A percentile compares a stretch with the other conserved stretches of the same genome.
Evolutionary conservation across 2,888 invertebrate species (phyloP).

Genomic region (Pristionchus entomophagus): DNA sequence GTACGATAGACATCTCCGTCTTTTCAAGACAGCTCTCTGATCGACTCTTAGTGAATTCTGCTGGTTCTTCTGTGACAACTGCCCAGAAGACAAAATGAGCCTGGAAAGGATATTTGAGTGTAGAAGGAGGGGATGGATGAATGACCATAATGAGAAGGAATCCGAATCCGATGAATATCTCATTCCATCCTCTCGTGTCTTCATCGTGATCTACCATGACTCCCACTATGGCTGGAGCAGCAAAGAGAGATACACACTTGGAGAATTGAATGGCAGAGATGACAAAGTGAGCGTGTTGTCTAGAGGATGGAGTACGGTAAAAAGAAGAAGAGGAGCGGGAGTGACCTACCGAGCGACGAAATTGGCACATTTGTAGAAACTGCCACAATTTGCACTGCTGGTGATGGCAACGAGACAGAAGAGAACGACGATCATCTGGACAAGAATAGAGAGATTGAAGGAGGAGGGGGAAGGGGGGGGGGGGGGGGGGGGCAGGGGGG

Average conservation of each 20-base stretch:
- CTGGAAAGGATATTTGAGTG: too few relatives aligned
- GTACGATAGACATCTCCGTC: too few relatives aligned
- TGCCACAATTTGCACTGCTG: slow-evolving; percentile 45
- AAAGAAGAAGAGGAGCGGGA: neutral
- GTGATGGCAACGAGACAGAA: slow-evolving; percentile 39
- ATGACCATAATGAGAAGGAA: slow-evolving; percentile 29
- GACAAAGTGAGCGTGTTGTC: slow-evolving; percentile 48
- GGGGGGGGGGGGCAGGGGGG: neutral
- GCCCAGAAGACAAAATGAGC: slow-evolving; percentile 42
- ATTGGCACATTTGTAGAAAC: slow-evolving; percentile 47
- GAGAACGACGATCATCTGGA: slow-evolving; percentile 28
- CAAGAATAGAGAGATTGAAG: neutral
- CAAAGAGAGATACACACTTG: slow-evolving; percentile 46
- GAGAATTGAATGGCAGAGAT: slow-evolving; percentile 49
- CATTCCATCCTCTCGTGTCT: slow-evolving; percentile 46
- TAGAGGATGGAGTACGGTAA: neutral
- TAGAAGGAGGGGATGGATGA: too few relatives aligned
- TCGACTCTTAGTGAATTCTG: slow-evolving; percentile 43
- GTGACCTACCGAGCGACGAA: slow-evolving; percentile 44
- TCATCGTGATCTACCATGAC: slow-evolving; percentile 27
- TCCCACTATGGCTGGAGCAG: slow-evolving; percentile 34
- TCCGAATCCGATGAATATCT: slow-evolving; percentile 41
- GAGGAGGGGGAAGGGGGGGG: neutral
- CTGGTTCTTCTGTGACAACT: slow-evolving; percentile 29
- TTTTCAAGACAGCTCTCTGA: neutral